These are phyloP conservation scores for Myripristis murdjan DNA, from an alignment of 2,797 vertebrate species.

Conservation along the genomic window DNA sequence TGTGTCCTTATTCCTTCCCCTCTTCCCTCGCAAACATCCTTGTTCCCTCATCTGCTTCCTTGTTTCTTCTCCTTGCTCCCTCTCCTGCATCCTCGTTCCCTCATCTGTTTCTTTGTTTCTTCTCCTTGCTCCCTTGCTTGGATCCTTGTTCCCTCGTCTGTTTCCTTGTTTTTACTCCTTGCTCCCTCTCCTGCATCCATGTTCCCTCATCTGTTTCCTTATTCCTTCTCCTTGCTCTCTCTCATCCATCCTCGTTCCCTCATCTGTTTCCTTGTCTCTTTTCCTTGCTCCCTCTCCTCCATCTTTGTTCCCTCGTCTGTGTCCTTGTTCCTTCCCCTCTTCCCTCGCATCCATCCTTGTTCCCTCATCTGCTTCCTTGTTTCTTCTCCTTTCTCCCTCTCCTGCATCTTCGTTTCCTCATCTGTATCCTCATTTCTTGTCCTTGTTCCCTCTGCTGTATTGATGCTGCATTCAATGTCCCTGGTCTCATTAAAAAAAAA, in stretches of 20 bases:
- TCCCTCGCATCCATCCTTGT: no score
- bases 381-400: neutral
- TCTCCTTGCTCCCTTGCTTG: conserved; percentile 6
- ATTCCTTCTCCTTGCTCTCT: no score
- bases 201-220: no score
- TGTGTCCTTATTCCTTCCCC: neutral
- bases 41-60: conserved; percentile 26
- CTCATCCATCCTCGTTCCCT: conserved; percentile 4
- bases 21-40: neutral
- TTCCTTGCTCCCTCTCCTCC: neutral
- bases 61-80: neutral
- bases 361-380: conserved; percentile 24
- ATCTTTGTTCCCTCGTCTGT: neutral
- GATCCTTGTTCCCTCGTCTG: neutral
- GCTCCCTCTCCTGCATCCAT: conserved; percentile 3
- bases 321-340: neutral
- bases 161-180: neutral
- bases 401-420: neutral
- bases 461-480: no score
- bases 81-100: no score
- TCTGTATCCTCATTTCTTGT: neutral
- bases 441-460: neutral
- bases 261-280: conserved; percentile 15
- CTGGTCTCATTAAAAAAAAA: no score
- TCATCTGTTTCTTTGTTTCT: no score